Base-by-base conservation (phyloP, 2,888 invertebrate genomes). In the Cistogaster globosa region DNA sequence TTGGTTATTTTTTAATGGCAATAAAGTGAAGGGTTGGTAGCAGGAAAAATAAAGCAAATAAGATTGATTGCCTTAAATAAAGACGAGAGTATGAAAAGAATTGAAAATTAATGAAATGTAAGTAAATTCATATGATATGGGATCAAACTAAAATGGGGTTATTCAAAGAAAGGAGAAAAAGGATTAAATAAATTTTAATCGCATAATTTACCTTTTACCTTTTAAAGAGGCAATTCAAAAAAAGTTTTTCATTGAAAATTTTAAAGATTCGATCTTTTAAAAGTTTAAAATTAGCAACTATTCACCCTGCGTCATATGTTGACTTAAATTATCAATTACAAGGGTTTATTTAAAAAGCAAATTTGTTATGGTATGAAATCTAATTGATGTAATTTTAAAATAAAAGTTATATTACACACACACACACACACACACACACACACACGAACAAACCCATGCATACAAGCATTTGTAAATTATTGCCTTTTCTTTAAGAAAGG, bases 41-140 rank as follows among this genome's bases (percentile, higher is more conserved):
- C 16, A 22, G 36, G 16, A 12, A 62, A 38, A 51, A 14, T 60
- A 14, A 60, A 69, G 45, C 42, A 69, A 45, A 67, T 36, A 81
- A 81, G 67, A 74, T 81, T 81, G 80, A 81, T 81, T 81, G 62
- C 67, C 67, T 68, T 42, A 68, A 81, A 81, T 32, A 68, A 74
- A 68, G 12, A 32, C 16, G 48, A 58, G 22, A 57, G 11, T 11
- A 48, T 8, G 14, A 18, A 67, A 58, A 12, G 32, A 26, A 51
- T 20, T 22, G 51, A 38, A 80, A 74, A 42, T 60, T 74, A 74
- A 80, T 80, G 72, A 75, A 81, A 60, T 68, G 68, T 55, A 60
- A 71, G 65, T 7, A 67, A 68, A 60, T 58, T 32, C 58, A 74
- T 67, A 16, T 48, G 74, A 80, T 60, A 68, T 14, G 42, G 26